Percentiles rank a stretch among this genome's conserved stretches.
phyloP scores from a whole-genome alignment of 2,888 invertebrate genomes.

The Drosophila aldrichi region DNA sequence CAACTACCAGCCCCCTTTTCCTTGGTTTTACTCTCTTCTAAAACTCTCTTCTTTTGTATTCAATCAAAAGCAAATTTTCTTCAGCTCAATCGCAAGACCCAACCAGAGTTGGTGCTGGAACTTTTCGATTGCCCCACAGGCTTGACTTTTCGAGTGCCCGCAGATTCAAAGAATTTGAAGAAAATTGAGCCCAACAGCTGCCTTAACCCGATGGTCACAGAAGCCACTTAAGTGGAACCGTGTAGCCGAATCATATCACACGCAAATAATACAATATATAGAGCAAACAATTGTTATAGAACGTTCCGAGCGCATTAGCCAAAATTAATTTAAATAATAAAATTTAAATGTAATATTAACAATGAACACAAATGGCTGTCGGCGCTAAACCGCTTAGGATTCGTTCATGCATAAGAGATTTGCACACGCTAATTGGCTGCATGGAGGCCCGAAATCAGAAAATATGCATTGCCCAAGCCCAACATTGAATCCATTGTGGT shows the following conservation, averaged over 20 bases:
- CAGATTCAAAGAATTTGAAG: conserved; percentile 24
- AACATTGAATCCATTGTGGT: conserved; percentile 25
- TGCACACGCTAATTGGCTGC: conserved; percentile 75
- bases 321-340: conserved; percentile 74
- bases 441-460: conserved; percentile 31
- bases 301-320: conserved; percentile 43
- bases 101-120: neutral
- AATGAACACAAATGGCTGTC: conserved; percentile 29
- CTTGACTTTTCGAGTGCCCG: conserved; percentile 43
- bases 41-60: neutral
- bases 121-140: conserved; percentile 16
- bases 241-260: conserved; percentile 16
- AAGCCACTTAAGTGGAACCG: conserved; percentile 37
- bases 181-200: conserved; percentile 27
- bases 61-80: neutral
- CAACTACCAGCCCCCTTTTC: no score
- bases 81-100: neutral
- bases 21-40: no score
- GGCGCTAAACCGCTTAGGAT: conserved; percentile 73
- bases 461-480: conserved; percentile 21
- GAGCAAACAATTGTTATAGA: conserved; percentile 50
- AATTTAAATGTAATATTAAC: conserved; percentile 55
- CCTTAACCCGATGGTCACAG: conserved; percentile 30
- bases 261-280: conserved; percentile 4
- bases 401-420: conserved; percentile 71